phyloP scores from a whole-genome alignment of 2,113 vertebrate genomes.

The Ageneiosus marmoratus region DNA sequence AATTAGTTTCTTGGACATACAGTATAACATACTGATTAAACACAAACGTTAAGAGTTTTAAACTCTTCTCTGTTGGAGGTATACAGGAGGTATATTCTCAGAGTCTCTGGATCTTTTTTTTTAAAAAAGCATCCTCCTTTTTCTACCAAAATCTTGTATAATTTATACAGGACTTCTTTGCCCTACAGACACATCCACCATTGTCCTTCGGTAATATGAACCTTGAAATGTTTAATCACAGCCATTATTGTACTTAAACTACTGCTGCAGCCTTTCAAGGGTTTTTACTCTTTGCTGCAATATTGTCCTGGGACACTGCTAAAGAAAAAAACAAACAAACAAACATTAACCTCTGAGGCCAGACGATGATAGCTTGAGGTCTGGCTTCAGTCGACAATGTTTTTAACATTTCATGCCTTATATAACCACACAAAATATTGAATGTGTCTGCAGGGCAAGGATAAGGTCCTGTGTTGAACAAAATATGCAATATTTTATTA shows the following conservation, averaged over 20 bases:
- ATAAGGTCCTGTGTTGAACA: too few relatives aligned
- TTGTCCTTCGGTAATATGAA: slow-evolving; percentile 10
- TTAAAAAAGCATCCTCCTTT: slow-evolving; percentile 2
- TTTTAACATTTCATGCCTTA: too few relatives aligned
- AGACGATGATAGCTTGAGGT: background rate
- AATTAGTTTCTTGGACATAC: background rate
- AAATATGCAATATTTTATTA: too few relatives aligned
- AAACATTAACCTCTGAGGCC: background rate
- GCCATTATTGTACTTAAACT: slow-evolving; percentile 1
- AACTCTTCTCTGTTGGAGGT: background rate
- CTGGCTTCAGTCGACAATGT: too few relatives aligned
- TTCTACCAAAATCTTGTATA: slow-evolving; percentile 41
- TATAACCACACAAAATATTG: too few relatives aligned
- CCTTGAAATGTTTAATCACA: slow-evolving; percentile 10
- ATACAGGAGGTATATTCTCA: background rate
- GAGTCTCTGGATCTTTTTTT: background rate
- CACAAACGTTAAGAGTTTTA: background rate
- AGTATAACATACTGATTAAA: background rate
- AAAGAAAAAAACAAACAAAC: background rate
- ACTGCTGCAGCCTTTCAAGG: background rate
- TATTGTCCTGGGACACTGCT: background rate
- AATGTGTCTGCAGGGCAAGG: too few relatives aligned
- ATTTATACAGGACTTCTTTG: slow-evolving; percentile 41
- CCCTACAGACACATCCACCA: slow-evolving; percentile 27
- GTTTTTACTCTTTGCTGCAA: slow-evolving; percentile 5